phyloP scores from a whole-genome alignment of 2,113 vertebrate species.

The Tachysurus vachellii region DNA sequence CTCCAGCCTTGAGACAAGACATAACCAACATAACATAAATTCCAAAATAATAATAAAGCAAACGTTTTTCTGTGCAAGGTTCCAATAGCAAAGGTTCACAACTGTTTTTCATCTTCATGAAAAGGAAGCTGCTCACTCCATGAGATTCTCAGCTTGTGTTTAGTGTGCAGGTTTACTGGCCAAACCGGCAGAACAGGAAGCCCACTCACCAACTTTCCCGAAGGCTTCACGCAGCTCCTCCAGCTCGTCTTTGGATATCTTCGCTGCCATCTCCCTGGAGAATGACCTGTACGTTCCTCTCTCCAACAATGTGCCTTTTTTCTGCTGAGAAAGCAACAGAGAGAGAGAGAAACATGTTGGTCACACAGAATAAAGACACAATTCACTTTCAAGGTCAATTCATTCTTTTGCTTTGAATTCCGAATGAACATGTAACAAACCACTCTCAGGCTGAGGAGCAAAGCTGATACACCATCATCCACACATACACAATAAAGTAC shows the following conservation, averaged over 20 bases:
- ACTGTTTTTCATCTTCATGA: not conserved
- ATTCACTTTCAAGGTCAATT: not conserved
- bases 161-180: not conserved
- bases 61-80: not conserved
- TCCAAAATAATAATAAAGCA: not conserved
- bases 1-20: not conserved
- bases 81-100: not conserved
- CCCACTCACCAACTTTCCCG: conserved; percentile 86
- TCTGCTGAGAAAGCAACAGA: conserved; percentile 10
- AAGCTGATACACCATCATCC: not conserved
- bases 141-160: not conserved
- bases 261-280: conserved; percentile 82
- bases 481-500: conserved; percentile 18
- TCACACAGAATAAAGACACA: not conserved
- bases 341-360: not conserved
- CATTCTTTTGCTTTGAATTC: not conserved
- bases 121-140: not conserved
- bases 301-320: conserved; percentile 35
- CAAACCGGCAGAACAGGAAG: not conserved
- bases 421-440: not conserved
- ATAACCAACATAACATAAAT: not conserved
- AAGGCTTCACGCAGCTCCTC: conserved; percentile 92
- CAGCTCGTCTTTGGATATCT: conserved; percentile 91
- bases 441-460: not conserved
- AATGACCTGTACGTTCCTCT: conserved; percentile 45